Conservation (phyloP, 2,113 vertebrate species). For the Coreoperca whiteheadi region DNA sequence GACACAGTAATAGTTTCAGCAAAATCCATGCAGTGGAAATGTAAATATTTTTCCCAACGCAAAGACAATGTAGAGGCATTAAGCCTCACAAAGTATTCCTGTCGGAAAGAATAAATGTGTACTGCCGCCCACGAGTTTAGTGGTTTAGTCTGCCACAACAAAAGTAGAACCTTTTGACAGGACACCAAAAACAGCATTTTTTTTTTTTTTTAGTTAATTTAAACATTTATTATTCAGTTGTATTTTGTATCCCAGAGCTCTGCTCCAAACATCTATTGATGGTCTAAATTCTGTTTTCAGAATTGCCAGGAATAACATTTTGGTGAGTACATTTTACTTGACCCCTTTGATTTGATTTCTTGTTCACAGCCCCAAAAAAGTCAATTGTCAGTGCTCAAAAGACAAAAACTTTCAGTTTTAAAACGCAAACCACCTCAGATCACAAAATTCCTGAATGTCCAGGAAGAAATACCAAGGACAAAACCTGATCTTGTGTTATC, state of each 20-base stretch:
- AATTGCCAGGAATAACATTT: background rate
- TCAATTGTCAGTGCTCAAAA: background rate
- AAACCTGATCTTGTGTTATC: background rate
- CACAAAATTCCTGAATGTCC: background rate
- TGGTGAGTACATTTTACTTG: background rate
- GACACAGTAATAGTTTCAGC: slow-evolving; percentile 61
- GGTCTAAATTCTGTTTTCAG: background rate
- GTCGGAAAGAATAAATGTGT: slow-evolving; percentile 38
- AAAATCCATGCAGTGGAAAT: slow-evolving; percentile 59
- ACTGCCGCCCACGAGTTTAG: background rate
- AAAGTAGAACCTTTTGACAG: background rate
- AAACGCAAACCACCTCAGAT: background rate
- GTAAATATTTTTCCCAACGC: slow-evolving; percentile 50
- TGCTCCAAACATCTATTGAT: background rate
- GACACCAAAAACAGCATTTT: background rate
- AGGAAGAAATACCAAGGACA: background rate
- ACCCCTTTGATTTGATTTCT: background rate
- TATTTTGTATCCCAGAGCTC: background rate
- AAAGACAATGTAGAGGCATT: slow-evolving; percentile 46
- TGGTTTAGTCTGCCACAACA: background rate
- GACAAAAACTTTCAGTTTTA: background rate
- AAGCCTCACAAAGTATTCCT: slow-evolving; percentile 47
- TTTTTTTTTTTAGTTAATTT: background rate
- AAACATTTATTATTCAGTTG: background rate
- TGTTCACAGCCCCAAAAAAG: too few species aligned